Percentiles rank a stretch among this genome's conserved stretches.
phyloP scores from a whole-genome alignment of 2,113 vertebrate genomes.

The Scortum barcoo region DNA sequence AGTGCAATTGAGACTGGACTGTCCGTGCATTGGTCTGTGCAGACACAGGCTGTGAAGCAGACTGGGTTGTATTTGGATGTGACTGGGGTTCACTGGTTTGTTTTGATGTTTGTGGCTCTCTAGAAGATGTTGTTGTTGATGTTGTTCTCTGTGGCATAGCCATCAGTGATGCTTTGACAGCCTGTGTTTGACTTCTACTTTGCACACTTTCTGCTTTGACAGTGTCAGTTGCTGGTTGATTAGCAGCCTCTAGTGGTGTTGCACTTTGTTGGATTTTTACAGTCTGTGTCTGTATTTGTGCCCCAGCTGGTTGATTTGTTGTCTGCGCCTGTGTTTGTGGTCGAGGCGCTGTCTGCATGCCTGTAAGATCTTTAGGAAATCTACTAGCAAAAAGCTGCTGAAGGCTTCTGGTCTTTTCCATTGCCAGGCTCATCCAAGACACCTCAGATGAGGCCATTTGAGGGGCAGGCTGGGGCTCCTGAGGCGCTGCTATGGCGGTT shows the following conservation, averaged over 20 bases:
- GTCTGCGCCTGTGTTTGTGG: slow-evolving; percentile 53
- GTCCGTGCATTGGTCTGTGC: slow-evolving; percentile 25
- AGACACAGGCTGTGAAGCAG: slow-evolving; percentile 28
- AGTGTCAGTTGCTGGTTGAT: slow-evolving; percentile 21
- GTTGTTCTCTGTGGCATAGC: slow-evolving; percentile 43
- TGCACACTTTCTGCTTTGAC: slow-evolving; percentile 32
- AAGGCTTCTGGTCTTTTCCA: slow-evolving; percentile 88
- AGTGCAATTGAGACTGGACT: slow-evolving; percentile 38
- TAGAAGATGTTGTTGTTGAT: slow-evolving; percentile 16
- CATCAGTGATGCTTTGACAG: slow-evolving; percentile 36
- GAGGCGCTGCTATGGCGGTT: not conserved
- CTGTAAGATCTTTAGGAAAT: slow-evolving; percentile 75
- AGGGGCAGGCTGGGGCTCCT: slow-evolving; percentile 46
- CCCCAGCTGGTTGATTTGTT: slow-evolving; percentile 19
- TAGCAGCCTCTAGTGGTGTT: slow-evolving; percentile 29
- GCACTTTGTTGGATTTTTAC: slow-evolving; percentile 35
- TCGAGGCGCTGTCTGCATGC: slow-evolving; percentile 47
- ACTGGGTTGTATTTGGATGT: slow-evolving; percentile 36
- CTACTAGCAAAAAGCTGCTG: slow-evolving; percentile 86
- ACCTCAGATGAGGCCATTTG: slow-evolving; percentile 73
- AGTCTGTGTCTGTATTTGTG: slow-evolving; percentile 37
- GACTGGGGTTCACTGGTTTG: slow-evolving; percentile 42
- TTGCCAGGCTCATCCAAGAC: slow-evolving; percentile 91
- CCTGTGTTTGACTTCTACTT: slow-evolving; percentile 41
- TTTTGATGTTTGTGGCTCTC: slow-evolving; percentile 48